phyloP scores from a whole-genome alignment of 2,888 invertebrate species.

The Aphidoletes aphidimyza region DNA sequence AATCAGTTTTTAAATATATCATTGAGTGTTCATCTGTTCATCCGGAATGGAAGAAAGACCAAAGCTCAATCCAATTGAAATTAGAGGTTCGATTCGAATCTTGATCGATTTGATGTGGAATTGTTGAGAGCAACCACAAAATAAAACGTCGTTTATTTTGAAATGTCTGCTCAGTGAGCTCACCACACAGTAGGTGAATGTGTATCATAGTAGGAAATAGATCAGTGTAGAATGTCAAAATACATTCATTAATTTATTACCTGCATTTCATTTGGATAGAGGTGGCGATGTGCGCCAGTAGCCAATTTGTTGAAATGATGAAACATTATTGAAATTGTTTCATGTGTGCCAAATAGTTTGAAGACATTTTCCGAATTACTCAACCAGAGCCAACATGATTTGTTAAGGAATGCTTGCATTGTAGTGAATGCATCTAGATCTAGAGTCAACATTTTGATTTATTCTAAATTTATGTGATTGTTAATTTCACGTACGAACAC shows the following conservation, averaged over 20 bases:
- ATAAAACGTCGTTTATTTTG: background rate
- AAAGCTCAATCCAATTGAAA: too few species aligned
- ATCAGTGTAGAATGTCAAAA: background rate
- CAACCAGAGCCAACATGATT: conserved; percentile 32
- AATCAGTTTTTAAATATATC: too few species aligned
- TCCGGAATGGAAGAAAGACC: too few species aligned
- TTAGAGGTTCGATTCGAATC: too few species aligned
- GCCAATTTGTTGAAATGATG: conserved; percentile 36
- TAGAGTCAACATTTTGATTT: conserved; percentile 25
- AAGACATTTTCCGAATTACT: background rate
- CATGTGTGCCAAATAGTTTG: conserved; percentile 37
- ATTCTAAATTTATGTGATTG: conserved; percentile 38
- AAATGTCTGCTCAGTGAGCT: background rate
- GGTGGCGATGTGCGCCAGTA: conserved; percentile 33
- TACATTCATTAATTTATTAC: conserved; percentile 14
- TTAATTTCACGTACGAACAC: conserved; percentile 11
- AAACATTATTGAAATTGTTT: conserved; percentile 42
- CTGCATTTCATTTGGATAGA: conserved; percentile 19
- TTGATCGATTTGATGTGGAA: too few species aligned
- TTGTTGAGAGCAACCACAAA: too few species aligned
- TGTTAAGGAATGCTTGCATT: background rate
- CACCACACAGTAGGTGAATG: too few species aligned
- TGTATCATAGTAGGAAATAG: too few species aligned
- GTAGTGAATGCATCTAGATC: background rate
- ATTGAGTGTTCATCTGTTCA: too few species aligned